A percentile compares a stretch with the other conserved stretches of the same genome.
Evolutionary conservation across 2,113 vertebrate genomes (phyloP).

Genomic region (Todiramphus saurophagus): DNA sequence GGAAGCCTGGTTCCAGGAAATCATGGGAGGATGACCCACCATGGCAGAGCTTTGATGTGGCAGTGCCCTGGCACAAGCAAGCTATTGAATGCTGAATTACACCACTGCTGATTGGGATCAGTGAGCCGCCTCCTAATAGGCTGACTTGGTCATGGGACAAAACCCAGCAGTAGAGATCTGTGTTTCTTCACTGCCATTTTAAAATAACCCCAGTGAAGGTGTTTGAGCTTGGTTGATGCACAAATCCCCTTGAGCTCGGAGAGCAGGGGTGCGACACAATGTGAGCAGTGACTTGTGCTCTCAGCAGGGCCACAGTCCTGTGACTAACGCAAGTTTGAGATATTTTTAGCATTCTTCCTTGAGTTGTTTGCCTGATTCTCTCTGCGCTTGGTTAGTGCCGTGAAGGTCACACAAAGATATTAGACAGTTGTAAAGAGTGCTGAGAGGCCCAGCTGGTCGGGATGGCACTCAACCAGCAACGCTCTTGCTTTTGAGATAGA

Average conservation of each 20-base stretch:
- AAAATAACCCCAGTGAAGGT: not conserved
- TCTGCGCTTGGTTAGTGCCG: not conserved
- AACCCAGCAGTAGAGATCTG: not conserved
- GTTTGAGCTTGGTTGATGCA: not conserved
- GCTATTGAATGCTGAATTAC: not conserved
- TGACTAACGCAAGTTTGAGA: not conserved
- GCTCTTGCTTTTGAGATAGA: constrained; percentile 21
- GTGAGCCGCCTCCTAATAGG: not conserved
- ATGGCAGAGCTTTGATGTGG: not conserved
- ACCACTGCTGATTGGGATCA: not conserved
- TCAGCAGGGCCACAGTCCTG: not conserved
- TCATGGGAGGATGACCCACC: not conserved
- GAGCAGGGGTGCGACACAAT: not conserved
- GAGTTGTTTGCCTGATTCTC: constrained; percentile 29
- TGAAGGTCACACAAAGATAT: constrained; percentile 57
- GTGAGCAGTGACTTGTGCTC: not conserved
- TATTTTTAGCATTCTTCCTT: constrained; percentile 49
- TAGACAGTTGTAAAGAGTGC: not conserved
- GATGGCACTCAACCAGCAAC: constrained; percentile 24
- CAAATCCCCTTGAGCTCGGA: not conserved
- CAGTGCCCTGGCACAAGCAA: not conserved
- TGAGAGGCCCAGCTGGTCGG: constrained; percentile 29
- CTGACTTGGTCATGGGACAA: constrained; percentile 11
- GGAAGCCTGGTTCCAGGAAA: not conserved
- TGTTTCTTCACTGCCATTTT: not conserved